These are phyloP conservation scores for Polylopha cassiicola DNA, from an alignment of 2,888 invertebrate genomes.

Conservation along the genomic window DNA sequence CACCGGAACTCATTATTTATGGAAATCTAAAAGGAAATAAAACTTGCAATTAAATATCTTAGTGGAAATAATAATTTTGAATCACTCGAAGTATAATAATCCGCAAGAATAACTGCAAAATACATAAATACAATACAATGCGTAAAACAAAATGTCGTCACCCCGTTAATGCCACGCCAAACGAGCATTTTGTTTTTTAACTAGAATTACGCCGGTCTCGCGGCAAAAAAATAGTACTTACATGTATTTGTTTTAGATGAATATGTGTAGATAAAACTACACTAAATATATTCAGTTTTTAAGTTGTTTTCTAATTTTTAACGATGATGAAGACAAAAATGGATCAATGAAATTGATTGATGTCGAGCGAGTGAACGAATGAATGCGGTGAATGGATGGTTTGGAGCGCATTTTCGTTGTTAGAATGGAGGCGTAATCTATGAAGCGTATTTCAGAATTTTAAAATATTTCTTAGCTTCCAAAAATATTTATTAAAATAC, in stretches of 20 bases:
- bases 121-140: constrained; percentile 58
- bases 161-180: constrained; percentile 67
- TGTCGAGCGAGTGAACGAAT: constrained; percentile 40
- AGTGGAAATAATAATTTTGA: constrained; percentile 11
- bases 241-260: constrained; percentile 46
- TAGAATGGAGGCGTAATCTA: constrained; percentile 6
- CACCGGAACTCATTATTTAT: constrained; percentile 60
- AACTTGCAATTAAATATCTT: constrained; percentile 13
- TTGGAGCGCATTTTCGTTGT: constrained; percentile 14
- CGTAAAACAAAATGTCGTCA: constrained; percentile 74
- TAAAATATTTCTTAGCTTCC: no score
- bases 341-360: constrained; percentile 51
- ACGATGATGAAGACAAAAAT: constrained; percentile 42
- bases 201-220: constrained; percentile 9
- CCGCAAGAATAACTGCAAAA: constrained; percentile 34
- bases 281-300: constrained; percentile 15
- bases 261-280: constrained; percentile 29
- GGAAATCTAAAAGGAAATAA: constrained; percentile 30
- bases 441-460: constrained; percentile 5
- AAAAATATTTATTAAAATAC: no score
- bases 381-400: constrained; percentile 22
- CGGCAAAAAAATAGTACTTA: constrained; percentile 43
- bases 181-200: constrained; percentile 13
- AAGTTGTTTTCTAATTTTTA: constrained; percentile 21
- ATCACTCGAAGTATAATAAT: constrained; percentile 21